Percentiles rank a stretch among this genome's conserved stretches.
These are phyloP conservation scores for Trachymyrmex cornetzi DNA, from an alignment of 1,140 invertebrate species.

Conservation along the genomic window DNA sequence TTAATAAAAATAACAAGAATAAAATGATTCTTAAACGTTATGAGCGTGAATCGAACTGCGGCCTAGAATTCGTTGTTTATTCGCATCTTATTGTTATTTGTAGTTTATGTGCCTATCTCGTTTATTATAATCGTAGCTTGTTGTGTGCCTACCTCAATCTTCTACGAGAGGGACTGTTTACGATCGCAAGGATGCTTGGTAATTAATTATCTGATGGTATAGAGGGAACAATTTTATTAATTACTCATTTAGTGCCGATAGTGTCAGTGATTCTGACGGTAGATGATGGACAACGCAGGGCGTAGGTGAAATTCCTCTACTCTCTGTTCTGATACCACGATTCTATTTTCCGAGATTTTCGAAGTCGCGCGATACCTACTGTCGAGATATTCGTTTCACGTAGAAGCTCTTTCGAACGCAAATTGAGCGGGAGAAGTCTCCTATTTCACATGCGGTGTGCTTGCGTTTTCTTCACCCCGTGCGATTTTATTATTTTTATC, in stretches of 20 bases:
- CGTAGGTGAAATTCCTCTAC: not conserved
- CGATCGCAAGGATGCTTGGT: constrained; percentile 23
- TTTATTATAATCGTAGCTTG: not conserved
- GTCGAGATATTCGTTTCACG: constrained; percentile 50
- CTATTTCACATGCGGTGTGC: not conserved
- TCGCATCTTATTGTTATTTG: not conserved
- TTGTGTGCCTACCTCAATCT: not conserved
- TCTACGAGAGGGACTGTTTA: constrained; percentile 17
- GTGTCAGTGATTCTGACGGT: not conserved
- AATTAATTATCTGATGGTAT: constrained; percentile 38
- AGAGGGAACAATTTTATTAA: constrained; percentile 19
- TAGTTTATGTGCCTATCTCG: too few species aligned
- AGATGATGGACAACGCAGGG: not conserved
- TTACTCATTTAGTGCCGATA: constrained; percentile 24
- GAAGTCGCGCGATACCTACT: not conserved
- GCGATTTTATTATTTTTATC: constrained; percentile 35
- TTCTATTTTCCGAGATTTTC: constrained; percentile 34
- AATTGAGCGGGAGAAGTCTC: constrained; percentile 34
- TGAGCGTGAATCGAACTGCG: too few species aligned
- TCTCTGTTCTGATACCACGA: constrained; percentile 12
- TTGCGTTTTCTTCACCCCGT: not conserved
- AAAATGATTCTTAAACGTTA: too few species aligned
- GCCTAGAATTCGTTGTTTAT: not conserved
- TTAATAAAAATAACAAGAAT: too few species aligned
- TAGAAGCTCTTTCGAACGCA: constrained; percentile 31